phyloP scores from a whole-genome alignment of 1,140 invertebrate genomes.

The Brachionus calyciflorus region DNA sequence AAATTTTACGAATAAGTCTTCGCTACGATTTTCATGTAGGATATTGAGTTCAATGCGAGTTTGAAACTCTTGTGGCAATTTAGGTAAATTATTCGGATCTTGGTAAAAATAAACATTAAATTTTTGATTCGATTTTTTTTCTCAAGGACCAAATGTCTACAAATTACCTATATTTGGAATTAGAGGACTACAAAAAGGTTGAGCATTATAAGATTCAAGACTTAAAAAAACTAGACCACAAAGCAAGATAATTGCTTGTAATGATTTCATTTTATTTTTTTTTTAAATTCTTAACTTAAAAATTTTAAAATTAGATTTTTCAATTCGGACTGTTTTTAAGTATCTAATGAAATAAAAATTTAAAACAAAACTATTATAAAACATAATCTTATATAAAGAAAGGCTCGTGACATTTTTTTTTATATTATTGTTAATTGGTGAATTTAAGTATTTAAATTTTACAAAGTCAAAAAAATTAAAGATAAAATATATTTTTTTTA shows the following conservation, averaged over 20 bases:
- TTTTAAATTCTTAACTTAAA: no score
- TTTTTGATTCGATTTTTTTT: background rate
- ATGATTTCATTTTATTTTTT: background rate
- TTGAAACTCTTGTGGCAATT: slow-evolving; percentile 26
- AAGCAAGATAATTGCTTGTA: background rate
- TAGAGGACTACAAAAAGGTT: background rate
- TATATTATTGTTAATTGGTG: no score
- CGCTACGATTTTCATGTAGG: slow-evolving; percentile 15
- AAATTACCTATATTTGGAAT: background rate
- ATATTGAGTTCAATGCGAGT: slow-evolving; percentile 26
- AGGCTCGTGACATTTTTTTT: no score
- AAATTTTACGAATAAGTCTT: background rate
- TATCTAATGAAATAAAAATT: no score
- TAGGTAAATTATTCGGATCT: slow-evolving; percentile 30
- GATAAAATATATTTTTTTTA: no score
- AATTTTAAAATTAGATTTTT: no score
- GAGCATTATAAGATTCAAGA: background rate
- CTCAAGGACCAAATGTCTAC: background rate
- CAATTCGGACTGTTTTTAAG: no score
- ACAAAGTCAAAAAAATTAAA: no score
- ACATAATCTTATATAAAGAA: no score
- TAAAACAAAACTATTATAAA: no score
- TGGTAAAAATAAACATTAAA: background rate
- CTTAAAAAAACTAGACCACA: background rate
- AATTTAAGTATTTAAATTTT: no score